Base-by-base conservation (phyloP, 1,140 invertebrate genomes). In the Euwallacea similis region DNA sequence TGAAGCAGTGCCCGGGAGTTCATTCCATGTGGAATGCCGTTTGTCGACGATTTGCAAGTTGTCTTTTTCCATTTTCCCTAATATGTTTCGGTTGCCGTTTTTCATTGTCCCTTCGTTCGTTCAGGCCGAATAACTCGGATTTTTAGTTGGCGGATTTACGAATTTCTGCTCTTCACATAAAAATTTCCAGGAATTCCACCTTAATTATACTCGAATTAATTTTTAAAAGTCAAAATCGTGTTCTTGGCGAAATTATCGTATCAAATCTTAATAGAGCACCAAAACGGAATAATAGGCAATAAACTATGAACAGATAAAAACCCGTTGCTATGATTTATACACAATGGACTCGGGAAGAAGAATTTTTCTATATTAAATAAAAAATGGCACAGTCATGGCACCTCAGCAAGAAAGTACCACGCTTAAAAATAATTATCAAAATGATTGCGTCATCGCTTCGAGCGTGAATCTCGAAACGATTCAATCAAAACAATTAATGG, bases 1-100 rank as follows among this genome's bases (percentile, higher is more conserved):
- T 76, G 76, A 75, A 73, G 62, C 65, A 70, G 60, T 75, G 74
- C 46, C 56, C 72, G 65, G 53, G 74, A 71, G 75, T 77, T 77
- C 76, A 77, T 77, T 76, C 59, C 59, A 61, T 41, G 59, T 61
- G 59, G 59, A 61, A 61, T 61, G 59, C 59, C 59, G 59, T 61
- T 42, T 61, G 59, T 61, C 59, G 59, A 41, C 59, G 59, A 61
- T 61, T 61, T 61, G 59, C 59, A 61, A 61, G 21, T 33, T 33
- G 21, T 33, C 21, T 33, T 33, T 33, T 33, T 33, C 21, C 21
- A 33, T 33, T 33, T 33, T 33, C 21, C 21, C 21, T 33, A 33
- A 33, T 33, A 33, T 33, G 21, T 33, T 33, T 33, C 21, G 21
- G 21, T 33, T 33, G 21, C 21, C 21, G 21, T 33, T 33, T 33